Evolutionary conservation across 2,797 vertebrate genomes (phyloP), one percentile per base, ranked within the genome.

Genomic region (Coilia nasus): DNA sequence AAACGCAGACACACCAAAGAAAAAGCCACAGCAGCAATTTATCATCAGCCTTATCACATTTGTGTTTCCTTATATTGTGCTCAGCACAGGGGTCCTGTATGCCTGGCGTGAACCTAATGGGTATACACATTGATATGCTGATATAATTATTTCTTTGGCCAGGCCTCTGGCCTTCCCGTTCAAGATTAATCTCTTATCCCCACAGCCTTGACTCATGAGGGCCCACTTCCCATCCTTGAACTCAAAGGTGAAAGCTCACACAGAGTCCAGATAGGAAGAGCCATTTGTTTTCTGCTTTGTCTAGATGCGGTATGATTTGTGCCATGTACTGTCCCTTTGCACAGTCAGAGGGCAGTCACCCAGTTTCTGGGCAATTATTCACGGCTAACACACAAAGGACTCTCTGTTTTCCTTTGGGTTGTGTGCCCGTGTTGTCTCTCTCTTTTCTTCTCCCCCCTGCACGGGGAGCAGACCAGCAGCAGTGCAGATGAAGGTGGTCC

Each of bases 111-210:
- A 59, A 41, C 21, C n/a, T 15, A 90, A 85, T 82, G 54, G 86
- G 17, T 75, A 21, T 83, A 81, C 86, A 81, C 83, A 82, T 82
- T 87, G 46, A 88, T 87, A 85, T 88, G 87, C 85, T 59, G 86
- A 88, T 84, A 46, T 81, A 1, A 0, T 31, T 47, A 25, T 85
- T 88, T 88, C 88, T 91, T 89, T 90, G 82, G 41, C 86, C 46
- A 19, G 56, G 23, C 91, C 85, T 89, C 82, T 88, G 17, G 1
- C 87, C 90, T 93, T 94, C 92, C 93, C 91, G 88, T 88, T 14
- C 25, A 14, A 84, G 67, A 84, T n/a, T 81, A 28, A 35, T 60
- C 59, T 6, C 85, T 87, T 85, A 86, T 7, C 86, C 83, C 59
- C 47, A n/a, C 23, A 56, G n/a, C 78, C 81, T 46, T 85, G 84